Percentiles rank a stretch among this genome's conserved stretches.
These are phyloP conservation scores for Gracilinanus agilis DNA, from an alignment of 2,113 vertebrate species.

Conservation along the genomic window DNA sequence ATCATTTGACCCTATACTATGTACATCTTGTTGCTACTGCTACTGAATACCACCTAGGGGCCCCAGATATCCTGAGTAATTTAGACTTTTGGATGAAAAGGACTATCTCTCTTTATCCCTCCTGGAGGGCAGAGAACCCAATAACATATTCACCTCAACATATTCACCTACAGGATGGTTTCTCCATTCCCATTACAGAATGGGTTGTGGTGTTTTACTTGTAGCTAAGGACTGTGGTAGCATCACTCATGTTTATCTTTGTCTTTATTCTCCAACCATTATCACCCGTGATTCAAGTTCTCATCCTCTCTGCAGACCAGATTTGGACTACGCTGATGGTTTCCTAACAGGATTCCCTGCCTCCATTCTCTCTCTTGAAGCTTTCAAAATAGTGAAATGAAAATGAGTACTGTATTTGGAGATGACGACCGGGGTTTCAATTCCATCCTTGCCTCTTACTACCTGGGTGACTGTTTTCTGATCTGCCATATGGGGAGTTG, in stretches of 20 bases:
- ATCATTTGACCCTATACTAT: not conserved
- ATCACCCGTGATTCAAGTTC: not conserved
- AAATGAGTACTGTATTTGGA: no score
- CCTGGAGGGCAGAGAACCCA: not conserved
- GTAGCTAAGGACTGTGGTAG: not conserved
- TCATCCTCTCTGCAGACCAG: not conserved
- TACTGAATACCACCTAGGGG: not conserved
- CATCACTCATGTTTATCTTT: not conserved
- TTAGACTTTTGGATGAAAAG: not conserved
- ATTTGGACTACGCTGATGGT: not conserved
- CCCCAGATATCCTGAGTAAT: not conserved
- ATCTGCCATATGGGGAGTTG: not conserved
- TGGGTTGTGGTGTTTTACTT: not conserved
- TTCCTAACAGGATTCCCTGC: not conserved
- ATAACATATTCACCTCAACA: not conserved
- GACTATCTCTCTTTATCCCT: not conserved
- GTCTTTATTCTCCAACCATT: not conserved
- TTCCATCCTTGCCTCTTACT: not conserved
- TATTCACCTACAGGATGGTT: not conserved
- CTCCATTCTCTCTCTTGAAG: not conserved
- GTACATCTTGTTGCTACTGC: not conserved
- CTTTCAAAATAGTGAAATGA: not conserved
- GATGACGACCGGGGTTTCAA: not conserved
- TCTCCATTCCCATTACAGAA: not conserved
- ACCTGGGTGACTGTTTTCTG: not conserved